phyloP scores from a whole-genome alignment of 2,113 vertebrate genomes.

The Tor tambroides region DNA sequence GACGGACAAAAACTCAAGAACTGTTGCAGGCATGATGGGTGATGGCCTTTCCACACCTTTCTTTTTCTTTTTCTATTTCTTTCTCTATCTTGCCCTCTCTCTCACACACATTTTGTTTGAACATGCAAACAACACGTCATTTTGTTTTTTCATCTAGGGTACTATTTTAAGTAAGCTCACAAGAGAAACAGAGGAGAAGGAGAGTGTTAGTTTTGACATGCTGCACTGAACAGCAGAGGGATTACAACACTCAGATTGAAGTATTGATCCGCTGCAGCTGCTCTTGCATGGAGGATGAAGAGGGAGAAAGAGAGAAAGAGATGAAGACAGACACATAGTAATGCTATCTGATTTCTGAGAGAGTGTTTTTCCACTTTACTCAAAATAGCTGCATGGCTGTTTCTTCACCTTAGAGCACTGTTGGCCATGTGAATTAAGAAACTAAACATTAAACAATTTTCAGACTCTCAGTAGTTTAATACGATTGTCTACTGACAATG shows the following conservation, averaged over 20 bases:
- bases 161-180: background rate
- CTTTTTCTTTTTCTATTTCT: background rate
- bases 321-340: background rate
- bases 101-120: background rate
- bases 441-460: background rate
- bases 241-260: constrained; percentile 22
- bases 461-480: background rate
- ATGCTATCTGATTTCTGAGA: background rate
- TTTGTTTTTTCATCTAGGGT: background rate
- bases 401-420: background rate
- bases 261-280: constrained; percentile 39
- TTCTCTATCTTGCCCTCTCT: background rate
- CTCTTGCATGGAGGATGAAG: background rate
- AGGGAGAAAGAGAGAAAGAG: background rate
- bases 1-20: background rate
- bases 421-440: background rate
- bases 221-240: constrained; percentile 1
- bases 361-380: constrained; percentile 1
- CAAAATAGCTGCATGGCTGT: background rate
- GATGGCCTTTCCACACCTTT: constrained; percentile 8
- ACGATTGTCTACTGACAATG: background rate
- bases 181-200: background rate
- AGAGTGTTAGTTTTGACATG: constrained; percentile 25
- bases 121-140: constrained; percentile 12
- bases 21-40: background rate